phyloP scores from a whole-genome alignment of 2,113 vertebrate species.

The Grus americana region DNA sequence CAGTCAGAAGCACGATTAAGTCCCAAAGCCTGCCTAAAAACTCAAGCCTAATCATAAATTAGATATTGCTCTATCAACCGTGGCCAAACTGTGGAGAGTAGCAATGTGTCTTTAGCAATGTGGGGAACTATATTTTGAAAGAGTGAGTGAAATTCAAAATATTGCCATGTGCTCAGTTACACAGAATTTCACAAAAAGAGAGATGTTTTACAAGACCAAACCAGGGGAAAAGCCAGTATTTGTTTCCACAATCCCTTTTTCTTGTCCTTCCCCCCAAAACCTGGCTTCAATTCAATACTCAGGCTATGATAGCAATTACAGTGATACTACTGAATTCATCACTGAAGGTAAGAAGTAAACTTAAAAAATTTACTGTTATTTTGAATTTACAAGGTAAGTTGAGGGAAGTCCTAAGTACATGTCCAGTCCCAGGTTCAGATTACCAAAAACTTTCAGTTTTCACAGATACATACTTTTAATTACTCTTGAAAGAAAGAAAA shows the following conservation, averaged over 20 bases:
- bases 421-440: background rate
- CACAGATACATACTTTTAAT: background rate
- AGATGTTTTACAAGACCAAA: background rate
- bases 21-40: background rate
- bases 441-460: background rate
- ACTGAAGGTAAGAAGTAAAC: background rate
- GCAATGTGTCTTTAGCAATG: accelerated
- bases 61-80: background rate
- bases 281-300: background rate
- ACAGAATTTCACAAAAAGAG: background rate
- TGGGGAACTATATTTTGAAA: background rate
- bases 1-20: accelerated
- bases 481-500: background rate
- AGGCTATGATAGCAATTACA: background rate
- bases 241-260: background rate
- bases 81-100: background rate
- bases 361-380: background rate
- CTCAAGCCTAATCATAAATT: background rate
- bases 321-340: background rate
- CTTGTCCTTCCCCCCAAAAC: background rate
- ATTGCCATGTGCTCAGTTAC: background rate
- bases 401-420: background rate
- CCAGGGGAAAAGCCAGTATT: background rate
- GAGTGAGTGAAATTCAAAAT: background rate
- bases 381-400: background rate